These are phyloP conservation scores for Forbesichthys agassizii DNA, from an alignment of 2,113 vertebrate species.

Conservation along the genomic window DNA sequence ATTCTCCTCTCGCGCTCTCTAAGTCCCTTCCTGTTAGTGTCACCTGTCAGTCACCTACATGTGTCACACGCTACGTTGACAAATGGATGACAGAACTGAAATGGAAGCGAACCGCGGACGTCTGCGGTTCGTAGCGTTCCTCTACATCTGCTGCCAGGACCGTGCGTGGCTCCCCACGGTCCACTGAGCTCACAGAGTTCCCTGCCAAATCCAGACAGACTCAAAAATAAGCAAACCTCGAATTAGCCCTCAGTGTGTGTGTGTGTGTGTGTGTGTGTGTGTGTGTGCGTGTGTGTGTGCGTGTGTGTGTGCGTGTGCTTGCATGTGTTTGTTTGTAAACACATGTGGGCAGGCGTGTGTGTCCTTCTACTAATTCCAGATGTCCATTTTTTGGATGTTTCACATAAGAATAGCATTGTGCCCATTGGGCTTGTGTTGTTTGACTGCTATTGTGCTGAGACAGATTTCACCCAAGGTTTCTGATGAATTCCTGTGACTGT, in stretches of 20 bases:
- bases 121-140: not conserved
- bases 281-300: constrained; percentile 1
- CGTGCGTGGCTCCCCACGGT: constrained; percentile 31
- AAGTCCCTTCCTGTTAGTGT: not conserved
- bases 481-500: no score
- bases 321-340: no score
- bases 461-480: not conserved
- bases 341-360: not conserved
- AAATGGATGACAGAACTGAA: not conserved
- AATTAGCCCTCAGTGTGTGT: constrained; percentile 18
- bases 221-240: constrained; percentile 54
- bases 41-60: constrained; percentile 3
- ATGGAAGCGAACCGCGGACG: not conserved
- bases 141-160: constrained; percentile 43
- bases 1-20: not conserved
- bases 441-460: constrained; percentile 29
- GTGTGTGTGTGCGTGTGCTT: not conserved
- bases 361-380: constrained; percentile 56
- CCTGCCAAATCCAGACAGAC: constrained; percentile 36
- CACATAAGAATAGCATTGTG: constrained; percentile 24
- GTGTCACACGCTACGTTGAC: not conserved
- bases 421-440: constrained; percentile 20
- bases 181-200: constrained; percentile 37
- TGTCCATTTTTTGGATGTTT: constrained; percentile 46
- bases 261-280: not conserved